Percentiles rank a stretch among this genome's conserved stretches.
These are phyloP conservation scores for Nothocercus julius DNA, from an alignment of 2,113 vertebrate genomes.

Conservation along the genomic window DNA sequence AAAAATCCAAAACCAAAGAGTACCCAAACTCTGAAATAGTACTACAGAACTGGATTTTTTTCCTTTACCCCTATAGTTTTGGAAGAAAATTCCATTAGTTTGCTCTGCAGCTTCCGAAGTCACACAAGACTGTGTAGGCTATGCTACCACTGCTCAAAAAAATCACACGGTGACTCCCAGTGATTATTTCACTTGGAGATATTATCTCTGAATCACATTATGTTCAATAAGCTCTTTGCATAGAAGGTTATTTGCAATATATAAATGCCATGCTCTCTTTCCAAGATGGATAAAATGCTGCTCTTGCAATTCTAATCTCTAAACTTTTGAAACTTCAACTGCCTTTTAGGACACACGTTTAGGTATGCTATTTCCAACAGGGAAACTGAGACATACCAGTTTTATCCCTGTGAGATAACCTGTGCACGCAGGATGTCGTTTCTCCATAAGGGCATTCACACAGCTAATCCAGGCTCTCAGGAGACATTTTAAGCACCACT, in stretches of 20 bases:
- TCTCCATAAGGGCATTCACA: neutral
- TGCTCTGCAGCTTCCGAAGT: neutral
- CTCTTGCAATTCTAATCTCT: neutral
- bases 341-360: neutral
- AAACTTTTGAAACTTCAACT: neutral
- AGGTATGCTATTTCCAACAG: neutral
- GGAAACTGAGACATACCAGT: neutral
- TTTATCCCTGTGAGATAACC: neutral
- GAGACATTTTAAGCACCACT: neutral
- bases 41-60: neutral
- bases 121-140: neutral
- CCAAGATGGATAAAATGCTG: neutral
- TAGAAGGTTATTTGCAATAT: neutral
- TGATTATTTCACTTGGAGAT: neutral
- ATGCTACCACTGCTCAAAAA: conserved; percentile 19
- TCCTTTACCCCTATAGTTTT: neutral
- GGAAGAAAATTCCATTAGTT: conserved; percentile 1
- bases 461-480: neutral
- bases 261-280: neutral
- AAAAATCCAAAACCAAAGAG: neutral
- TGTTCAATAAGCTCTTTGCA: neutral
- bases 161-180: neutral
- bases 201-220: neutral
- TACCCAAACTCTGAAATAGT: neutral
- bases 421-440: neutral